Base-by-base conservation (phyloP, 2,888 invertebrate genomes). In the Erannis defoliaria region DNA sequence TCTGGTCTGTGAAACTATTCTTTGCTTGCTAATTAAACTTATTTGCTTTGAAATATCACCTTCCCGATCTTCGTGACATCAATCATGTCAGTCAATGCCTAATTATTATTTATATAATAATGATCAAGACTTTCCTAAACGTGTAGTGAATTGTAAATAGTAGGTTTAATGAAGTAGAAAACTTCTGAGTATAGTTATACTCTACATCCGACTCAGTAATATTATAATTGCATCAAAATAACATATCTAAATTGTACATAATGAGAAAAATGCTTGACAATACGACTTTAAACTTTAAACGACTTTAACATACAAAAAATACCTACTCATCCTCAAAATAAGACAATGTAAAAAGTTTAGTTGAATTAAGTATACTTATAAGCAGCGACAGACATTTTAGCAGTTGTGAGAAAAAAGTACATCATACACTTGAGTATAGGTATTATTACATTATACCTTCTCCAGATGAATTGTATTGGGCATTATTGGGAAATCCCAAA, bases 181-280 rank as follows among this genome's bases (percentile, higher is more conserved):
- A 64, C 42, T 55, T 61, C 55, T 48, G 26, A 33, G 55, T 29
- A 62, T 46, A 45, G n/a, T 29, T 37, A 57, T 59, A 57, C 40
- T 8, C 62, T 40, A 55, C 74, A 71, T 75, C 57, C 49, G 70
- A 77, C 59, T 82, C 79, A 75, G 73, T 65, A 73, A 74, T 78
- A 76, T 77, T 29, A 42, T 42, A 74, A 70, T 81, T 77, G 86
- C 88, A 88, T 86, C 84, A 89, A 88, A 46, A 84, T 86, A 84
- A 93, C 92, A 93, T 92, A 92, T 92, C 92, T 90, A 84, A 84
- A 78, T 45, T 89, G 89, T 91, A 90, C 66, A 90, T 90, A 88
- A 29, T 40, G 50, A 84, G 89, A 88, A 88, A 85, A 89, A 89
- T 81, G 92, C 91, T 92, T 93, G 92, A 93, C 92, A 92, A 92